These are phyloP conservation scores for Rhodeus uyekii DNA, from an alignment of 2,797 vertebrate species.

Conservation along the genomic window DNA sequence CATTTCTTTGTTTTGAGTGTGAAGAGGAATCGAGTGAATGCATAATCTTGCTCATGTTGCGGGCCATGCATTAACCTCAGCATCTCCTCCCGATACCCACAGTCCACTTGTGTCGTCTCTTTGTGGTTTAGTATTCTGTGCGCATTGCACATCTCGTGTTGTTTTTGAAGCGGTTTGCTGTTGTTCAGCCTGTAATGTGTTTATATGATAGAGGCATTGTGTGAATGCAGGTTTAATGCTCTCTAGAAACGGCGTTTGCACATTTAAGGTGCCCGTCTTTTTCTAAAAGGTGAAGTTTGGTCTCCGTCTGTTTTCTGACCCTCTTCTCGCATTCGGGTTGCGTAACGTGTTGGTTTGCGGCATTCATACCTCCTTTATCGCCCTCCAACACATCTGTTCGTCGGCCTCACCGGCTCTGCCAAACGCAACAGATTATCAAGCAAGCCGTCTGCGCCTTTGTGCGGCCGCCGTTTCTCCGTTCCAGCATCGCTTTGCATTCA, in stretches of 20 bases:
- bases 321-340: conserved; percentile 26
- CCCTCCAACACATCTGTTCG: conserved; percentile 77
- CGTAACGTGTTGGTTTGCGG: conserved; percentile 28
- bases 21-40: background rate
- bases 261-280: conserved; percentile 28
- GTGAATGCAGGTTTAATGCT: conserved; percentile 1
- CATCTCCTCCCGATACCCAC: conserved; percentile 39
- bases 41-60: background rate
- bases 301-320: conserved; percentile 38
- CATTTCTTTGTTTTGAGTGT: conserved; percentile 1
- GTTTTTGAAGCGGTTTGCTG: conserved; percentile 67
- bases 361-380: conserved; percentile 72
- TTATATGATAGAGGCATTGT: conserved; percentile 16
- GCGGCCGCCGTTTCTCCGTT: conserved; percentile 18
- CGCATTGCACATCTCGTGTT: conserved; percentile 42
- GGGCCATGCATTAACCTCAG: too few species aligned
- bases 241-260: conserved; percentile 1
- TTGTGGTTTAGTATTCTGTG: conserved; percentile 55
- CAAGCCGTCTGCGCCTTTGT: conserved; percentile 56
- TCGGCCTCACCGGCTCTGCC: conserved; percentile 59
- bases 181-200: conserved; percentile 26
- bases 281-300: conserved; percentile 43
- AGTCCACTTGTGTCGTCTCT: conserved; percentile 21
- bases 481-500: conserved; percentile 55
- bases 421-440: conserved; percentile 58